Conservation (phyloP, 2,888 invertebrate genomes). For the Dexiosoma caninum region DNA sequence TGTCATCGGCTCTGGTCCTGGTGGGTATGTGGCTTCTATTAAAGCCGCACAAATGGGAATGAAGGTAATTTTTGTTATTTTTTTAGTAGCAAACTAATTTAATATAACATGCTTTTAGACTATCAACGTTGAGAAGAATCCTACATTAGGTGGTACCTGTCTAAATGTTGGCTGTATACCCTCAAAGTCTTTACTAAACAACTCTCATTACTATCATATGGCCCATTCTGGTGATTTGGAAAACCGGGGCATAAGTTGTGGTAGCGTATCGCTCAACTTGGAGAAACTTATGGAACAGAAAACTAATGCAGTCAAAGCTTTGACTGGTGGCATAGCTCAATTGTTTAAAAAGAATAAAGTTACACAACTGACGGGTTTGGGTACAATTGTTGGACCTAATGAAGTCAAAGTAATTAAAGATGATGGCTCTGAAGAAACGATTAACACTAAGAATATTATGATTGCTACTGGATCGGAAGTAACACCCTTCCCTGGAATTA, state of each 20-base stretch:
- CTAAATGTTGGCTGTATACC: conserved; percentile 99
- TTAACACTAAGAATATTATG: conserved; percentile 96
- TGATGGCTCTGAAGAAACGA: conserved; percentile 87
- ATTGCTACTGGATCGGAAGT: conserved; percentile 99
- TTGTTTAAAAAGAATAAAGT: conserved; percentile 98
- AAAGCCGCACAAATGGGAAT: conserved; percentile 99
- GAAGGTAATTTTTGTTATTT: conserved; percentile 82
- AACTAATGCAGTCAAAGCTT: conserved; percentile 89
- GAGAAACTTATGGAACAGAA: conserved; percentile 94
- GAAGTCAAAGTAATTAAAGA: conserved; percentile 91
- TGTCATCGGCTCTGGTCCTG: conserved; percentile 98
- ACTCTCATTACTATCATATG: conserved; percentile 96
- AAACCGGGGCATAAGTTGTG: conserved; percentile 87
- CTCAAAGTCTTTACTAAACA: conserved; percentile 96
- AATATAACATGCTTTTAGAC: conserved; percentile 81
- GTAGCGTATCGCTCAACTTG: conserved; percentile 82
- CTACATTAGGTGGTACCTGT: conserved; percentile 98
- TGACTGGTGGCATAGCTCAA: conserved; percentile 97
- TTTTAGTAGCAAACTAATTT: not conserved
- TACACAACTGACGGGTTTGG: conserved; percentile 89
- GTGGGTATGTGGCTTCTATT: conserved; percentile 99
- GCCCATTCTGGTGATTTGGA: conserved; percentile 92
- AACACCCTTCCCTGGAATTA: conserved; percentile 95
- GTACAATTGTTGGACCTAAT: conserved; percentile 92
- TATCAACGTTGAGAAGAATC: conserved; percentile 95